Evolutionary conservation across 2,888 invertebrate species (phyloP), one percentile per base, ranked within the genome.

Genomic region (Thera britannica): DNA sequence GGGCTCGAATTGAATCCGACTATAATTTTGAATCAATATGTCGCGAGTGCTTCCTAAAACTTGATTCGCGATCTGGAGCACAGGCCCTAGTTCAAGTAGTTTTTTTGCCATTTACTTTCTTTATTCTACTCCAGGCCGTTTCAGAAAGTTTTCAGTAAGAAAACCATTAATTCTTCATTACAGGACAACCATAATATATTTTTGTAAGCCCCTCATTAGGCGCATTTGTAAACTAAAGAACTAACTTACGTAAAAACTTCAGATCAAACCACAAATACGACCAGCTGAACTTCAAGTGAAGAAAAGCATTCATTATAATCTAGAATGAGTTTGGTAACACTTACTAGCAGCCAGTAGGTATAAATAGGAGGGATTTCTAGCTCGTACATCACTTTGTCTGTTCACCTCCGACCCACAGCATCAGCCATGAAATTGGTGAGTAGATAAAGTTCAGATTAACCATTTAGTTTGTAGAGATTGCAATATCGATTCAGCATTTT

Each of bases 381-480:
- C 75, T 64, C 67, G 77, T 78, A 74, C 77, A 84, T 87, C 92
- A 93, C 74, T 75, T 85, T 91, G 86, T 85, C 82, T 80, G 76
- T 81, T 90, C 83, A 89, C 86, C 90, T 90, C 82, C 91, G 88
- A 88, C 88, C 88, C 74, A 78, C 75, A 75, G 78, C 77, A 82
- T 68, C 74, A 71, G 82, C 79, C 80, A 92, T 92, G 92, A 88
- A 92, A 75, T 87, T 92, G 91, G 92, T 92, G 81, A 92, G 92
- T 89, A 65, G 65, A 71, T 67, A 60, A 35, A 52, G 51, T 56
- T 65, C 44, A 65, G 49, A 62, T 70, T 72, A 68, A 7, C 8
- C 2, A 1, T 9, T 2, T 46, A 46, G 44, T 2, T 9, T 2
- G 44, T 46, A 7, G 2, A 41, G 7, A 41, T 51, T 12, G 23